Percentiles rank a stretch among this genome's conserved stretches.
phyloP scores from a whole-genome alignment of 2,888 invertebrate species.

The Miltochrista miniata region DNA sequence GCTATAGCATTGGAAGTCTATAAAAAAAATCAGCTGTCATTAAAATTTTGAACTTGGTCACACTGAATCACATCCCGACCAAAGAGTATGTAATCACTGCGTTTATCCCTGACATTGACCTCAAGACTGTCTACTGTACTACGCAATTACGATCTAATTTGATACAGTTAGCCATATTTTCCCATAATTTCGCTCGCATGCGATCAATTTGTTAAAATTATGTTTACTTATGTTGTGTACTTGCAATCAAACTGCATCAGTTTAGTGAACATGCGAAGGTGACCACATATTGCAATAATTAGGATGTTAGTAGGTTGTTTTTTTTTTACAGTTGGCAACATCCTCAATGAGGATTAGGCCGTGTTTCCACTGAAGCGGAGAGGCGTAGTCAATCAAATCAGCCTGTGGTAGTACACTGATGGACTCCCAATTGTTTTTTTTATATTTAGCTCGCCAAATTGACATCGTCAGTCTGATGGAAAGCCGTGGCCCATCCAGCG shows the following conservation, averaged over 20 bases:
- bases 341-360: too few species aligned
- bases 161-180: conserved; percentile 3
- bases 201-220: conserved; percentile 11
- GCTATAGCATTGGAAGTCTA: background rate
- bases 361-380: too few species aligned
- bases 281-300: background rate
- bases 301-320: background rate
- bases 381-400: too few species aligned
- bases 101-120: background rate
- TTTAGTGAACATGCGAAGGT: conserved; percentile 7
- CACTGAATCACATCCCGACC: background rate
- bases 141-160: conserved; percentile 1
- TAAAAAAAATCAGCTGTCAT: background rate
- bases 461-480: too few species aligned
- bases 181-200: conserved; percentile 6
- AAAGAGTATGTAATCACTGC: too few species aligned
- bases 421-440: too few species aligned
- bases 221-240: background rate
- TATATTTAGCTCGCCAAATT: too few species aligned
- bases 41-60: background rate
- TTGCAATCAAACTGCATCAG: background rate
- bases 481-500: too few species aligned
- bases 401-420: too few species aligned
- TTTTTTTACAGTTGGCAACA: too few species aligned
- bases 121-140: background rate